Evolutionary conservation across 2,113 vertebrate genomes (phyloP), one percentile per base, ranked within the genome.

Genomic region (Sinocyclocheilus rhinocerous): DNA sequence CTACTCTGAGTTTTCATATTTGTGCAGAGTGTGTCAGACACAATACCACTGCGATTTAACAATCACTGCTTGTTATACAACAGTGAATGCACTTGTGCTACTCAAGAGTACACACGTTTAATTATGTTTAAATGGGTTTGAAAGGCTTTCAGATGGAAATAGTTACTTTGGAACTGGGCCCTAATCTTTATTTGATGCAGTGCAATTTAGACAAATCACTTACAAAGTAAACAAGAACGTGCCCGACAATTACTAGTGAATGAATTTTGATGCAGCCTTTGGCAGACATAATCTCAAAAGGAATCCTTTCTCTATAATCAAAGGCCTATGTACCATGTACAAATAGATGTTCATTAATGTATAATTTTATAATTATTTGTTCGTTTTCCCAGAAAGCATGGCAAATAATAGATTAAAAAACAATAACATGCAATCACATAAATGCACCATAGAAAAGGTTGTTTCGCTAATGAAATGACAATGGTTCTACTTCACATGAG

Each of bases 101-200:
- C 45, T 52, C 20, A 50, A 76, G 24, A 10, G 16, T 55, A 52
- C 15, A 10, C 48, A 13, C 2, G 18, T 52, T 69, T 13, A 82
- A 82, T 82, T 33, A 29, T 8, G 45, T 69, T 20, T 50, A 81
- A 81, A 29, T 67, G 42, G 16, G 61, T 81, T 26, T 65, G 45
- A 69, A 82, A 82, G 80, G 80, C 42, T 82, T 82, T 69, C 18
- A 50, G 15, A 69, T 48, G n/a, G 24, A 82, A 69, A 82, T 16
- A 52, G 42, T n/a, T 81, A 39, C 65, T 69, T 69, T 82, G 80
- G 42, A 82, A 82, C 16, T 69, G 39, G 1, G 80, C 80, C 80
- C 42, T 82, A 18, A 11, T 52, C 63, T 52, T 67, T 42, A 63
- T 63, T 39, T 50, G 24, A 82, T 48, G 15, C 9, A 26, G 15